Evolutionary conservation across 2,888 invertebrate species (phyloP).

Genomic region (Ferrisia virgata): DNA sequence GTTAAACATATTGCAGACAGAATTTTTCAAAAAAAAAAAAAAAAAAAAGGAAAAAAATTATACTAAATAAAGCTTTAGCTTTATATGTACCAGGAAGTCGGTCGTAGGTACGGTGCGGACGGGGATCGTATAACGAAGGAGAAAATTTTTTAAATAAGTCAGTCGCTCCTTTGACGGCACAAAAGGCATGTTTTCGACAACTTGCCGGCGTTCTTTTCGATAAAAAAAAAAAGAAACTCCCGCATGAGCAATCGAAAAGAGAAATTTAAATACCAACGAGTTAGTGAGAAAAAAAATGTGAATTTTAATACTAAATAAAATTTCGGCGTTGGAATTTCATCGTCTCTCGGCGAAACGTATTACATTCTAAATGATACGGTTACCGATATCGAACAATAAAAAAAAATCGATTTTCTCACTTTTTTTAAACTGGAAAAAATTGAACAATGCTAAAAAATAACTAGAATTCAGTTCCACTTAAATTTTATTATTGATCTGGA

Average conservation of each 20-base stretch:
- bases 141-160: not conserved
- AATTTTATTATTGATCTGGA: conserved; percentile 33
- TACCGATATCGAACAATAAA: conserved; percentile 14
- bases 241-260: conserved; percentile 1
- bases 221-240: not conserved
- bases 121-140: no score
- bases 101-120: no score
- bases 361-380: conserved; percentile 4
- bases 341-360: not conserved
- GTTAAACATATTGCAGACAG: no score
- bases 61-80: no score
- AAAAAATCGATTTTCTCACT: not conserved
- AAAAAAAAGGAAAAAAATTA: no score
- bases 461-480: conserved; percentile 16
- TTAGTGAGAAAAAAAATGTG: not conserved
- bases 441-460: conserved; percentile 27
- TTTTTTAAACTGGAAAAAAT: not conserved
- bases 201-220: not conserved
- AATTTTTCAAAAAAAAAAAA: no score
- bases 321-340: conserved; percentile 2
- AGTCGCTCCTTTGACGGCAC: not conserved
- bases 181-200: not conserved
- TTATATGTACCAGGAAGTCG: no score
- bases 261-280: conserved; percentile 2
- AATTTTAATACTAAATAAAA: conserved; percentile 27